Evolutionary conservation across 2,113 vertebrate genomes (phyloP), one percentile per base, ranked within the genome.

Genomic region (Marmota monax): DNA sequence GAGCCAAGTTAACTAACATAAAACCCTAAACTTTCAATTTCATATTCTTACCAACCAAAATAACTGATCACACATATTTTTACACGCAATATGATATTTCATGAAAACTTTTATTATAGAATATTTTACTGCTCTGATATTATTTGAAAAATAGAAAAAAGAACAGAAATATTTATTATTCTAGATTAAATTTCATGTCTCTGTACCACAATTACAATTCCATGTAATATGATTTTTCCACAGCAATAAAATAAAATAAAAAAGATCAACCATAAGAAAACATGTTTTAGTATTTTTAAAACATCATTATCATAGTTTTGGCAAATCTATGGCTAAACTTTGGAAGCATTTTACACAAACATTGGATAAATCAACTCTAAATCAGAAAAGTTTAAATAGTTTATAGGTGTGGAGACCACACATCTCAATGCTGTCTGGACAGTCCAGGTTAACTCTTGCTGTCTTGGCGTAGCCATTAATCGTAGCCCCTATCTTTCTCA

Each of bases 41-140:
- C 39, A 58, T 70, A 79, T 95, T 92, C 89, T 76, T 96, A 95
- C 92, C 86, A 97, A 93, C 14, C 23, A 92, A 97, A 96, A 96
- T 94, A 88, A 78, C 58, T 90, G 70, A 92, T 78, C 67, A 92
- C 85, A 85, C 63, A 63, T 70, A 67, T 63, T 78, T 97, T 98
- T 80, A 77, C 20, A 70, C 85, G 45, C 37, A 94, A 95, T 94
- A 65, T 67, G 4, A 84, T 95, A 95, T 86, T 94, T 70, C 65
- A 67, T 63, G 84, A 87, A 96, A 94, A 51, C 53, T 88, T 88
- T 82, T 94, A 56, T 48, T 95, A 92, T 37, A 97, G 61, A 48
- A 73, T 92, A 51, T 92, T 96, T 93, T 95, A 90, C 16, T 96
- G 32, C 63, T 82, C 42, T 96, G 78, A 94, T 92, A 94, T 65